phyloP scores from a whole-genome alignment of 2,888 invertebrate genomes.

The Scelioninae gen. 2 region DNA sequence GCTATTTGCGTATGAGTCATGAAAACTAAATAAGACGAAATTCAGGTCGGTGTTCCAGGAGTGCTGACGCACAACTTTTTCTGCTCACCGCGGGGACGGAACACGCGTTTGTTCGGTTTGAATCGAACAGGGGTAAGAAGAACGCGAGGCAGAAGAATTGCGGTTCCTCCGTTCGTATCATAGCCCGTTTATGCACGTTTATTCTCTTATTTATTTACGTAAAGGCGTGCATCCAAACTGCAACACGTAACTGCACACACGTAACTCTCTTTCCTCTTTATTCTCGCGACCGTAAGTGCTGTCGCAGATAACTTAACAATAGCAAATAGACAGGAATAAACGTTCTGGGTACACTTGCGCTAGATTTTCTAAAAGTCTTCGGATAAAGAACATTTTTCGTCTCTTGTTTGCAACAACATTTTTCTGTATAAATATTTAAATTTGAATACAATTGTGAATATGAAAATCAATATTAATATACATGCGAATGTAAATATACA shows the following conservation, averaged over 20 bases:
- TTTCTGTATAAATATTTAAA: no score
- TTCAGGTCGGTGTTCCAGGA: slow-evolving; percentile 27
- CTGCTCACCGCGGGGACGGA: slow-evolving; percentile 9
- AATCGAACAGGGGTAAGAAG: slow-evolving; percentile 45
- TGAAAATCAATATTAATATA: no score
- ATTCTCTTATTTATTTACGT: slow-evolving; percentile 40
- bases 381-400: no score
- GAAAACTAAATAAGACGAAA: slow-evolving; percentile 24
- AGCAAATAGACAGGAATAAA: slow-evolving; percentile 45
- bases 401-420: no score
- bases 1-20: no score
- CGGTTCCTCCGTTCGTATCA: slow-evolving; percentile 27
- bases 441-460: no score
- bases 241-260: slow-evolving; percentile 31
- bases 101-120: slow-evolving; percentile 44
- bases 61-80: slow-evolving; percentile 49
- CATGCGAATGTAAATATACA: no score
- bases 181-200: slow-evolving; percentile 35
- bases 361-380: no score
- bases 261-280: slow-evolving; percentile 37
- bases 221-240: slow-evolving; percentile 31
- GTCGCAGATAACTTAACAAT: slow-evolving; percentile 45
- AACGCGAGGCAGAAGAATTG: slow-evolving; percentile 25
- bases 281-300: slow-evolving; percentile 25
- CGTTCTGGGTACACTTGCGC: slow-evolving; percentile 25